These are phyloP conservation scores for Girardinichthys multiradiatus DNA, from an alignment of 2,113 vertebrate genomes.

Conservation along the genomic window DNA sequence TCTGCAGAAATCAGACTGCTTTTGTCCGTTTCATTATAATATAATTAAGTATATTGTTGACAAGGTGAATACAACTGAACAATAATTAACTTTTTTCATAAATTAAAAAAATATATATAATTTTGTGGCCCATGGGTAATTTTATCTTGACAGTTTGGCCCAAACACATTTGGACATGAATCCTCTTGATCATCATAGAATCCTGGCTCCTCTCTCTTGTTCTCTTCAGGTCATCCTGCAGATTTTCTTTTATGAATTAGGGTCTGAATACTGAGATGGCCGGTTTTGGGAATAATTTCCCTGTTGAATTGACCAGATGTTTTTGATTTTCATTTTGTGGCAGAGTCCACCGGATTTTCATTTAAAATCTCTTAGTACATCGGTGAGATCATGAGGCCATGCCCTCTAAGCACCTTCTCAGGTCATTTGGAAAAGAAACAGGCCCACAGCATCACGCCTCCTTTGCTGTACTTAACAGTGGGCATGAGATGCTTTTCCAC, in stretches of 20 bases:
- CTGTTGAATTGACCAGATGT: too few relatives aligned
- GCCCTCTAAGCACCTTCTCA: neutral
- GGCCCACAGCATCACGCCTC: neutral
- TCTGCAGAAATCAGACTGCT: too few relatives aligned
- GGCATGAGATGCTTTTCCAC: too few relatives aligned
- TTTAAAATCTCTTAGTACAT: too few relatives aligned
- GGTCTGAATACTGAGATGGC: neutral
- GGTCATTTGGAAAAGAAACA: neutral
- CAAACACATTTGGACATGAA: neutral
- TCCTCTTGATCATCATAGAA: neutral
- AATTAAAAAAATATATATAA: neutral
- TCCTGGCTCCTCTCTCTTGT: neutral
- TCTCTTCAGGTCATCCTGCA: neutral
- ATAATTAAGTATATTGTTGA: too few relatives aligned
- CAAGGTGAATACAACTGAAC: neutral
- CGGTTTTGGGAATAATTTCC: neutral
- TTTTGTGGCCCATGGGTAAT: neutral
- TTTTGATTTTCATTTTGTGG: too few relatives aligned
- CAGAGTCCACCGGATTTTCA: too few relatives aligned
- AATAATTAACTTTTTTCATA: neutral
- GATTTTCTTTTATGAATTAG: neutral
- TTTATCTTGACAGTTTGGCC: neutral
- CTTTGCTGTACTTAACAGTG: too few relatives aligned
- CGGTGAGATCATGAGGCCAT: neutral
- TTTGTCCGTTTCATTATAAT: too few relatives aligned